Conservation (phyloP, 2,113 vertebrate species). For the Caretta caretta region DNA sequence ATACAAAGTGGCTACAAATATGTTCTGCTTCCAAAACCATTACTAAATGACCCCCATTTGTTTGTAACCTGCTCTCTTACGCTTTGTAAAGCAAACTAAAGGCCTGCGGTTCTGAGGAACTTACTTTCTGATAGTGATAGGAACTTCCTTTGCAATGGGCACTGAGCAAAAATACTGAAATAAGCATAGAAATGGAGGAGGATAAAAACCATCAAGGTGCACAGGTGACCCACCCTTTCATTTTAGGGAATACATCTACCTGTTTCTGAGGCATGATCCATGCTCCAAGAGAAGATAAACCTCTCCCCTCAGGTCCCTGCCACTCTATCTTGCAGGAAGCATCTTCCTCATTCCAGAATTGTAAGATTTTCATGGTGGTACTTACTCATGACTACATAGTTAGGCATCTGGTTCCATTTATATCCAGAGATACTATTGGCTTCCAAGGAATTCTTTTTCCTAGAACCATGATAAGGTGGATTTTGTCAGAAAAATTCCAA, state of each 20-base stretch:
- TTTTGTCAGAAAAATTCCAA: not conserved
- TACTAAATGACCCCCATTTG: not conserved
- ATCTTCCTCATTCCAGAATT: not conserved
- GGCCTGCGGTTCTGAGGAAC: not conserved
- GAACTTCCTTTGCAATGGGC: not conserved
- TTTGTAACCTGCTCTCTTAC: not conserved
- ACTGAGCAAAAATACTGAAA: not conserved
- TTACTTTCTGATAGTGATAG: not conserved
- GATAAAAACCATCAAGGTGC: not conserved
- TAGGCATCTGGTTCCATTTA: not conserved
- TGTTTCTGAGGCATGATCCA: not conserved
- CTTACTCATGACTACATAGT: not conserved
- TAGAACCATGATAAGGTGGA: not conserved
- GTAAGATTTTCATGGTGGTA: no score
- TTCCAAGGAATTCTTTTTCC: not conserved
- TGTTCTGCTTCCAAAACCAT: not conserved
- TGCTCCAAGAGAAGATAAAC: not conserved
- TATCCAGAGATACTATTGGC: not conserved
- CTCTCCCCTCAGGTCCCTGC: not conserved
- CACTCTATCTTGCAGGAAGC: not conserved
- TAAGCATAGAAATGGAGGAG: not conserved
- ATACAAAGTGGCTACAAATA: not conserved
- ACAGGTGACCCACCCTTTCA: not conserved
- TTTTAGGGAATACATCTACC: not conserved
- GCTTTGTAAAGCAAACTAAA: not conserved